These are phyloP conservation scores for Anolis sagrei DNA, from an alignment of 2,113 vertebrate species.

Conservation along the genomic window DNA sequence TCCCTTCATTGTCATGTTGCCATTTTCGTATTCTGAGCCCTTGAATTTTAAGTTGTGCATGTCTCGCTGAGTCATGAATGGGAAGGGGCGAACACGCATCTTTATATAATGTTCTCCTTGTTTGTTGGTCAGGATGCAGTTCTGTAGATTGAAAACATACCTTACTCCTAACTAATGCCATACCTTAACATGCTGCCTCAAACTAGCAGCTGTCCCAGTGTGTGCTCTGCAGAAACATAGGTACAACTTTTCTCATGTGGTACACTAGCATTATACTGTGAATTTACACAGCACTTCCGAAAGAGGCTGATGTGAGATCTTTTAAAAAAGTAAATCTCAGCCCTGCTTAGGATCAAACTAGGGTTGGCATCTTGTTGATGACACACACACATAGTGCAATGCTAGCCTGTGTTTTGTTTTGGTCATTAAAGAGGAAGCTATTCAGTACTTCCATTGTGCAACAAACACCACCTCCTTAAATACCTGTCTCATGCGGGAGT, in stretches of 20 bases:
- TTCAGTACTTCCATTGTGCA: too few species aligned
- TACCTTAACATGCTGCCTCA: too few species aligned
- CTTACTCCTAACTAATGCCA: too few species aligned
- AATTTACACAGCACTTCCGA: not conserved
- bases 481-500: too few species aligned
- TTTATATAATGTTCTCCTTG: too few species aligned
- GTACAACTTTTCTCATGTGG: not conserved
- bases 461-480: too few species aligned
- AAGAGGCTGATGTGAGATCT: not conserved
- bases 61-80: slow-evolving; percentile 70
- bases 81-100: slow-evolving; percentile 57
- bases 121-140: too few species aligned
- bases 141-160: too few species aligned
- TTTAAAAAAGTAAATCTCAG: not conserved
- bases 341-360: not conserved
- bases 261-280: not conserved
- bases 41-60: slow-evolving; percentile 54
- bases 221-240: not conserved
- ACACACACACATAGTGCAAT: too few species aligned
- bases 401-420: too few species aligned
- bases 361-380: too few species aligned
- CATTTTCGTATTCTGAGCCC: slow-evolving; percentile 71
- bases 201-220: not conserved
- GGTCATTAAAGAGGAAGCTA: too few species aligned
- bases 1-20: slow-evolving; percentile 74